Evolutionary conservation across 2,888 invertebrate species (phyloP), one percentile per base, ranked within the genome.

Genomic region (Cheilosia pagana): DNA sequence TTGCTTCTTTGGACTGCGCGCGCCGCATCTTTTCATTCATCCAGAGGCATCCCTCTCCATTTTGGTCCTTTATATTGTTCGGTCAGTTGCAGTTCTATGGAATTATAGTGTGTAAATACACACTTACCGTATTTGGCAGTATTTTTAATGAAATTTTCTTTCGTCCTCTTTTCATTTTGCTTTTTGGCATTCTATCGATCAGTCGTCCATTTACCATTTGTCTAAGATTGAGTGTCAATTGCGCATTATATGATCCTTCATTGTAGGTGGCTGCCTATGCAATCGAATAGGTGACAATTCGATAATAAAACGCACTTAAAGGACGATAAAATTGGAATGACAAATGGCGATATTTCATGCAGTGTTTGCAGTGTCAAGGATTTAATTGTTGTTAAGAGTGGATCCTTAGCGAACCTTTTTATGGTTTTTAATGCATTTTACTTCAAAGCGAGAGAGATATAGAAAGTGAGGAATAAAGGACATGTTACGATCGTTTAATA

Each of bases 141-240:
- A 74, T 75, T 83, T 76, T 72, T 72, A 50, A 63, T 60, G 28
- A 41, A 72, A 67, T 79, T 52, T 81, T 70, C 62, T 53, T 78
- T 57, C 21, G 25, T 39, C 65, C 62, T 74, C 12, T 59, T 63
- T 75, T 39, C 60, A 53, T 5, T 52, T 19, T 1, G 16, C 12
- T 53, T 7, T 43, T 41, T 39, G 48, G 16, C 28, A 6, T 50
- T 76, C 71, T 60, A 82, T 82, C 81, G 76, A 81, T 81, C 81
- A 28, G 16, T 86, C 86, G 86, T 68, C 86, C 63, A 81, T 86
- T 86, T 86, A 81, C 86, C 63, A 81, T 86, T 86, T 86, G 86
- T 86, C 86, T 77, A 52, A 50, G 59, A 81, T 76, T 77, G 81
- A 81, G 86, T 86, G 76, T 81, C 86, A 81, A 86, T 81, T 86